These are phyloP conservation scores for Psammodynastes pulverulentus DNA, from an alignment of 2,113 vertebrate species.

Conservation along the genomic window DNA sequence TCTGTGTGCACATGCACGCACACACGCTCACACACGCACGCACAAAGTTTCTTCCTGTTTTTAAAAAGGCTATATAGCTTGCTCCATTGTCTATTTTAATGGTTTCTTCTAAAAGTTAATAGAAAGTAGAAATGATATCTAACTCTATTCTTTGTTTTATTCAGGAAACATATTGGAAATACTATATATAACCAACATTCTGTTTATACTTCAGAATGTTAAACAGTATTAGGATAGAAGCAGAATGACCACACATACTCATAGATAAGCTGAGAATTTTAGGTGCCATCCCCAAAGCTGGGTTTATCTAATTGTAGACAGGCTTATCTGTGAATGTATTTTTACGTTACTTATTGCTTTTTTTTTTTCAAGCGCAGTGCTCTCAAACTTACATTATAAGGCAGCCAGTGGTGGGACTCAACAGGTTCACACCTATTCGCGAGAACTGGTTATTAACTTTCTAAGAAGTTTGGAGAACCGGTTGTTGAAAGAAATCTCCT, in stretches of 20 bases:
- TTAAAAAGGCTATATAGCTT: not conserved
- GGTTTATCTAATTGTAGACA: not conserved
- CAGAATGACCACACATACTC: not conserved
- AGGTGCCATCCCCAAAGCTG: not conserved
- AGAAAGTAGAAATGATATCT: not conserved
- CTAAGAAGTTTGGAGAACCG: no score
- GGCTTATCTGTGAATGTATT: not conserved
- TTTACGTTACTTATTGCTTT: not conserved
- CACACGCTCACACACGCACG: no score
- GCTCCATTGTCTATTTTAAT: not conserved
- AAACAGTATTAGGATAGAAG: not conserved
- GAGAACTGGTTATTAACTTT: no score
- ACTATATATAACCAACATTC: not conserved
- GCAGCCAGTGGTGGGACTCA: no score
- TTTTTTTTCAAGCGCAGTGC: not conserved
- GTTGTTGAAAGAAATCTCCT: no score
- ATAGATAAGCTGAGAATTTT: not conserved
- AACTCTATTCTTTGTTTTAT: not conserved
- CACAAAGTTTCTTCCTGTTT: not conserved
- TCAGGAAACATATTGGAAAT: not conserved
- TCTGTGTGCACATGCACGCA: fast-evolving
- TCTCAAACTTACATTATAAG: not conserved
- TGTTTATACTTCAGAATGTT: no score
- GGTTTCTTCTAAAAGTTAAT: not conserved
- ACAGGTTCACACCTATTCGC: no score